A percentile compares a stretch with the other conserved stretches of the same genome.
Conservation (phyloP, 2,113 vertebrate species). For the Chionomys nivalis region DNA sequence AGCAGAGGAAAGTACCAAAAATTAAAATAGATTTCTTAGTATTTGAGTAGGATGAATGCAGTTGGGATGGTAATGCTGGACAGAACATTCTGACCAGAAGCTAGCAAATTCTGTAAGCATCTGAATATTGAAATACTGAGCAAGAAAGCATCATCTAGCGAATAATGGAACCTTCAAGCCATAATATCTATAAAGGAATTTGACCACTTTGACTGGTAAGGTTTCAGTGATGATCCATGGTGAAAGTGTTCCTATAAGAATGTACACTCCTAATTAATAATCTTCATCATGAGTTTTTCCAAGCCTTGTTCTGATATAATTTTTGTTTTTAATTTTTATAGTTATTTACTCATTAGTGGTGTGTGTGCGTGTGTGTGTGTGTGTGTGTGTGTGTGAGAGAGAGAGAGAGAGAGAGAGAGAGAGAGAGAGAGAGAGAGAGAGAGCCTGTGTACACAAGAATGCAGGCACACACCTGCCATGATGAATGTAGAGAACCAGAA, state of each 20-base stretch:
- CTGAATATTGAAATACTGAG: fast-evolving
- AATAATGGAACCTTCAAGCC: neutral
- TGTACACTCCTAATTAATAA: neutral
- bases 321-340: neutral
- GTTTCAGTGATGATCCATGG: neutral
- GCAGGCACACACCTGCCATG: neutral
- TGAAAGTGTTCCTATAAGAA: neutral
- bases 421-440: no score
- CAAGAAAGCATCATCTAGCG: neutral
- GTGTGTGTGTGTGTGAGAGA: neutral
- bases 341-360: neutral
- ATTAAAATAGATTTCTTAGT: neutral
- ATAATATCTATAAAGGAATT: neutral
- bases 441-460: neutral
- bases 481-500: neutral
- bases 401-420: no score
- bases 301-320: neutral
- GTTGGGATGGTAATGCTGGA: neutral
- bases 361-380: neutral
- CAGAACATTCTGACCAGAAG: neutral
- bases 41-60: neutral
- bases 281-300: neutral
- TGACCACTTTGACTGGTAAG: neutral
- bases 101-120: neutral
- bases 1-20: neutral